phyloP scores from a whole-genome alignment of 2,797 vertebrate species.

The Limnodromus scolopaceus region DNA sequence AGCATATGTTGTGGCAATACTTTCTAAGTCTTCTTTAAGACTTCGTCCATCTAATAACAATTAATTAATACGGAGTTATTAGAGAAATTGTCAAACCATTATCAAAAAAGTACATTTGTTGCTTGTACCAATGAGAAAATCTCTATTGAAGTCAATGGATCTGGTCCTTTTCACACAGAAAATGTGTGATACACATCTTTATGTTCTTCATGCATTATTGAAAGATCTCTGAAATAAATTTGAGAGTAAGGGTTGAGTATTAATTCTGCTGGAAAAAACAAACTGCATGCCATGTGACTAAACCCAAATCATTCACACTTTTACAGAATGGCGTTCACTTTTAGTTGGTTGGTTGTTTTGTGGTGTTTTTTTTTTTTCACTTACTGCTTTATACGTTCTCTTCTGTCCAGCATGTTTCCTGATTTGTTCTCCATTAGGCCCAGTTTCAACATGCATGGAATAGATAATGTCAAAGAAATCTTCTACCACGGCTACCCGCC shows the following conservation, averaged over 20 bases:
- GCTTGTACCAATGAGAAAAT: background rate
- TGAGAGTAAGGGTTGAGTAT: background rate
- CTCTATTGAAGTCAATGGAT: background rate
- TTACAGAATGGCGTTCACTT: background rate
- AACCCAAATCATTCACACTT: background rate
- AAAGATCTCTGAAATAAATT: background rate
- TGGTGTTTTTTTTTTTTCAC: constrained; percentile 70
- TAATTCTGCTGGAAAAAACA: background rate
- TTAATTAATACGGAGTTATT: background rate
- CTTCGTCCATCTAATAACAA: background rate
- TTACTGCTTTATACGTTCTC: constrained; percentile 88
- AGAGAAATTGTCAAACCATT: background rate
- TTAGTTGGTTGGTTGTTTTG: background rate
- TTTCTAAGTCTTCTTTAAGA: background rate
- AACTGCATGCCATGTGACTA: background rate
- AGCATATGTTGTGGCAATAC: background rate
- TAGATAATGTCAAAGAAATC: constrained; percentile 90
- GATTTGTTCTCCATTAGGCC: constrained; percentile 87
- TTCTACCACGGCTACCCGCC: constrained; percentile 85
- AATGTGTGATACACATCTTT: background rate
- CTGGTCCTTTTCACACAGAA: background rate
- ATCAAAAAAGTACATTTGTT: background rate
- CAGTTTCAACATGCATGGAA: constrained; percentile 88
- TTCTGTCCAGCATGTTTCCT: constrained; percentile 88
- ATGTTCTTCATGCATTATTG: background rate